Evolutionary conservation across 2,888 invertebrate genomes (phyloP).

Genomic region (Rhagonycha lutea): DNA sequence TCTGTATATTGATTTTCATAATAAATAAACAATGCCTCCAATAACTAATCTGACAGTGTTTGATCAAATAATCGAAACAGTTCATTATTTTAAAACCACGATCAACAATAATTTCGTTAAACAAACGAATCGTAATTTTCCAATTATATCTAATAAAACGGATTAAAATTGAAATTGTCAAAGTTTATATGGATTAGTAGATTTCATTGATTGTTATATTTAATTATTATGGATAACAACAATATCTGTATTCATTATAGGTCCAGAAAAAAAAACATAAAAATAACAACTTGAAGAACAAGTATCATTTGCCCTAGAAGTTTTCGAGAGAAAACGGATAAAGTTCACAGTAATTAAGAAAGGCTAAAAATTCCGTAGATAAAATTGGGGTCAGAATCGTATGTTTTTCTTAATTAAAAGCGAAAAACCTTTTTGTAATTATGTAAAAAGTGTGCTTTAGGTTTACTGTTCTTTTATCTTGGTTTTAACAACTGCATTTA

Average conservation of each 20-base stretch:
- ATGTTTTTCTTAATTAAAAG: slow-evolving; percentile 26
- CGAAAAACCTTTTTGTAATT: slow-evolving; percentile 9
- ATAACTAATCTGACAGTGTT: no score
- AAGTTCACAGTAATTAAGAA: slow-evolving; percentile 21
- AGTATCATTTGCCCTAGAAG: slow-evolving; percentile 1
- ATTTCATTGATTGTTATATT: no score
- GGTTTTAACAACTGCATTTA: not conserved
- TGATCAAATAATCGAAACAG: no score
- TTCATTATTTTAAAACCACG: no score
- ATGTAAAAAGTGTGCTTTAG: slow-evolving; percentile 17
- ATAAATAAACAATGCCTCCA: no score
- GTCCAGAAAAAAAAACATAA: not conserved
- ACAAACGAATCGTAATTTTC: no score
- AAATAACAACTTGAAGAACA: not conserved
- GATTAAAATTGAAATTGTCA: no score
- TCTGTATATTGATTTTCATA: no score
- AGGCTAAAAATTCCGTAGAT: slow-evolving; percentile 17
- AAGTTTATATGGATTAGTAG: no score
- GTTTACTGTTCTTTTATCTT: slow-evolving; percentile 1
- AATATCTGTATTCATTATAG: not conserved
- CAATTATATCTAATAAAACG: no score
- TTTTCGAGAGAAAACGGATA: slow-evolving; percentile 17
- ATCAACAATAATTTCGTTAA: no score
- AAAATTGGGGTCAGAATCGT: slow-evolving; percentile 18
- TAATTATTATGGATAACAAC: not conserved